phyloP scores from a whole-genome alignment of 1,140 invertebrate genomes.

The Zophobas atratus region DNA sequence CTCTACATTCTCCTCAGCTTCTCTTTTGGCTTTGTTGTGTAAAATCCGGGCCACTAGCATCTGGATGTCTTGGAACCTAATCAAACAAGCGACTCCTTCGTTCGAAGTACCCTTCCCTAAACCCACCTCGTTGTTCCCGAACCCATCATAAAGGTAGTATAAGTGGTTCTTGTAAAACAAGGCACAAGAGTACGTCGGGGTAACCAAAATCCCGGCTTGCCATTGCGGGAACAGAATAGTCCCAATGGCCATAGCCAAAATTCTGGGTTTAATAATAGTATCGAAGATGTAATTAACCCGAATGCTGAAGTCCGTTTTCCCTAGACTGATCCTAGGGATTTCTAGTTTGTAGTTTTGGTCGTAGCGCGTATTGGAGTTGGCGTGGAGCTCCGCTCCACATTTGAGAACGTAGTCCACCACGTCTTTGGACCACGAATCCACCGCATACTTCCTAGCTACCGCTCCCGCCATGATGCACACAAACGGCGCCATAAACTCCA shows the following conservation, averaged over 20 bases:
- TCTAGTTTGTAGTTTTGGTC: constrained; percentile 65
- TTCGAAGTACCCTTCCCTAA: constrained; percentile 65
- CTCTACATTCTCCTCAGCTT: constrained; percentile 57
- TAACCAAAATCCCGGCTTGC: constrained; percentile 70
- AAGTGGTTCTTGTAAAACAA: constrained; percentile 69
- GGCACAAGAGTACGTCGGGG: constrained; percentile 70
- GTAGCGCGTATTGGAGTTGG: constrained; percentile 63
- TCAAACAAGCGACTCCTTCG: constrained; percentile 69
- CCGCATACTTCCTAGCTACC: constrained; percentile 70
- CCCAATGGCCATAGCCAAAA: constrained; percentile 58
- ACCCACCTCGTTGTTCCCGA: constrained; percentile 70
- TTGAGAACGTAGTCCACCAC: constrained; percentile 70
- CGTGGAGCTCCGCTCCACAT: constrained; percentile 69
- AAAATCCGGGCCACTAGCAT: constrained; percentile 65
- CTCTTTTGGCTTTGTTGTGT: constrained; percentile 64
- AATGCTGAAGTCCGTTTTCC: constrained; percentile 58
- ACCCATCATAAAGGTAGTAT: constrained; percentile 71
- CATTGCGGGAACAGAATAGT: constrained; percentile 66
- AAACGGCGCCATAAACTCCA: constrained; percentile 69
- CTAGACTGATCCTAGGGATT: constrained; percentile 63
- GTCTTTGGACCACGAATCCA: constrained; percentile 69
- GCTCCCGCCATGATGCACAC: constrained; percentile 71
- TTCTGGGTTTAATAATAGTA: constrained; percentile 55
- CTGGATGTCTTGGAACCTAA: constrained; percentile 68
- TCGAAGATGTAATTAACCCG: constrained; percentile 62